Evolutionary conservation across 2,888 invertebrate genomes (phyloP).

Genomic region (Rambutsinella grinnellia): DNA sequence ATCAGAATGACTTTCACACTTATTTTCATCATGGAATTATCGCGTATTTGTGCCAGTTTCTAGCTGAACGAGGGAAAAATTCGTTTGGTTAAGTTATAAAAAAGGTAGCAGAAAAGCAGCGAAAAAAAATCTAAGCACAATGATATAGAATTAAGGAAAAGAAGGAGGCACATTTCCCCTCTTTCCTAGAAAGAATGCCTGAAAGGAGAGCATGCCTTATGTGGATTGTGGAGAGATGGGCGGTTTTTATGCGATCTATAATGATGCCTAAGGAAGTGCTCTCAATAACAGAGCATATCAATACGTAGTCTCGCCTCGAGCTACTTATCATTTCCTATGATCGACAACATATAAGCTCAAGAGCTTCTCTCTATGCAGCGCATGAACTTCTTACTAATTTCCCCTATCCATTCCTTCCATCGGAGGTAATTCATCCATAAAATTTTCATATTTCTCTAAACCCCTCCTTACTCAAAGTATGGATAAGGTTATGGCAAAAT

Average conservation of each 20-base stretch:
- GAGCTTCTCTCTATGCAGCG: not conserved
- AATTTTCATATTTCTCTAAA: conserved; percentile 5
- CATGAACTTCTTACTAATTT: not conserved
- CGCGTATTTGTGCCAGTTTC: not conserved
- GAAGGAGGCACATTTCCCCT: not conserved
- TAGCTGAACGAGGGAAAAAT: not conserved
- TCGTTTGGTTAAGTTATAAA: not conserved
- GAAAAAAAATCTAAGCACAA: not conserved
- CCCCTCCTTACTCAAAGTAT: no score
- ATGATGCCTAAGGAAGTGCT: conserved; percentile 27
- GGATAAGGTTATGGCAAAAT: not conserved
- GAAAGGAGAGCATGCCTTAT: not conserved
- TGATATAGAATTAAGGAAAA: not conserved
- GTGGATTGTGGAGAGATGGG: conserved; percentile 26
- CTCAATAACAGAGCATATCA: conserved; percentile 16
- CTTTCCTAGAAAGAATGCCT: not conserved
- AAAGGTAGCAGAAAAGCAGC: not conserved
- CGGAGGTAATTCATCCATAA: not conserved
- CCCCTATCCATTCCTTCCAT: not conserved
- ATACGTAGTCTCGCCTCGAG: conserved; percentile 10
- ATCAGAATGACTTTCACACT: not conserved
- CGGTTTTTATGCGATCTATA: conserved; percentile 45
- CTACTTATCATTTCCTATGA: conserved; percentile 52
- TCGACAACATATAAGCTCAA: conserved; percentile 22
- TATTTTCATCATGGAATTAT: not conserved